phyloP scores from a whole-genome alignment of 2,113 vertebrate species.

The Seriola rivoliana region DNA sequence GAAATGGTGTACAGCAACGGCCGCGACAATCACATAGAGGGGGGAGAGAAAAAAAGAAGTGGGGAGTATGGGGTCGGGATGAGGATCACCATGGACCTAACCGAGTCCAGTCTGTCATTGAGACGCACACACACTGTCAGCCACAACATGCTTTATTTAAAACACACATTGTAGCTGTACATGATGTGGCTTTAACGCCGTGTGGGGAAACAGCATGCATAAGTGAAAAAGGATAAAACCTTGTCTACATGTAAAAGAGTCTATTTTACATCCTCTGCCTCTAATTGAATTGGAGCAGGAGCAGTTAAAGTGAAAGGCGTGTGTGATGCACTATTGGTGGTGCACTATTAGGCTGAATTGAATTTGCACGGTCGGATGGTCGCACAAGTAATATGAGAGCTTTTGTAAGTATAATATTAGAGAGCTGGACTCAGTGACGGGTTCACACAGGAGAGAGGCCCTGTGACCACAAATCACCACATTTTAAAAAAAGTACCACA shows the following conservation, averaged over 20 bases:
- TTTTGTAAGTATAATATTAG: constrained; percentile 58
- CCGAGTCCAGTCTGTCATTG: constrained; percentile 38
- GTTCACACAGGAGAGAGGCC: constrained; percentile 7
- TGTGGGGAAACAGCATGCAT: constrained; percentile 47
- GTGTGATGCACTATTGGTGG: constrained; percentile 64
- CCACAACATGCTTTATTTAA: constrained; percentile 45
- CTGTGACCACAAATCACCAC: constrained; percentile 23
- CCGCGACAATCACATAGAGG: constrained; percentile 13
- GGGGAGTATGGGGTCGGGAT: constrained; percentile 19
- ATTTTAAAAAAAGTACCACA: neutral
- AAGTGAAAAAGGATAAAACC: constrained; percentile 43
- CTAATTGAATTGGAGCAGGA: constrained; percentile 70
- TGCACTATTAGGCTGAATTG: constrained; percentile 72
- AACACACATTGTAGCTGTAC: constrained; percentile 21
- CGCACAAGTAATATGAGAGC: constrained; percentile 61
- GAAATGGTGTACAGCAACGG: constrained; percentile 45
- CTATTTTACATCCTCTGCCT: constrained; percentile 53
- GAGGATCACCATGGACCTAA: constrained; percentile 41
- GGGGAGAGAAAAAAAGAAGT: neutral
- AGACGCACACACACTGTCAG: constrained; percentile 17
- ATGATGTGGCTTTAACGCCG: constrained; percentile 22
- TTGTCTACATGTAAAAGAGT: constrained; percentile 42
- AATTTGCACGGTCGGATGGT: constrained; percentile 65
- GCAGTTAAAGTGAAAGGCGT: constrained; percentile 69
- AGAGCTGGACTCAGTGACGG: constrained; percentile 17